Evolutionary conservation across 2,888 invertebrate genomes (phyloP).

Genomic region (Leucophora obtusa): DNA sequence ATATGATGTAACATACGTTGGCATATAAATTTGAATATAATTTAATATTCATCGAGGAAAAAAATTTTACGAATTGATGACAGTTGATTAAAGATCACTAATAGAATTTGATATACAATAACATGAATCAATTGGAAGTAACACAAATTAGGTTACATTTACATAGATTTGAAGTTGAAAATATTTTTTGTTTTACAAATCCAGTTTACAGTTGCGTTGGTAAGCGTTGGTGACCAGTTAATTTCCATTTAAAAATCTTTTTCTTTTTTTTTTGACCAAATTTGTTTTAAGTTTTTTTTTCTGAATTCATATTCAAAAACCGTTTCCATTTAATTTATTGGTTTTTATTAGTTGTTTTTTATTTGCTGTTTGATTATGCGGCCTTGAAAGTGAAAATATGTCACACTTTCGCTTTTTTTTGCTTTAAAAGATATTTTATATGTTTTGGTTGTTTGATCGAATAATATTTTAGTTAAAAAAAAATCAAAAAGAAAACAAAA

Average conservation of each 20-base stretch:
- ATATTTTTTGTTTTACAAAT: slow-evolving; percentile 11
- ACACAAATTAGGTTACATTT: slow-evolving; percentile 27
- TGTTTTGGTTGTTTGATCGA: slow-evolving; percentile 23
- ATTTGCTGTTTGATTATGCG: slow-evolving; percentile 59
- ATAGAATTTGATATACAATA: background rate
- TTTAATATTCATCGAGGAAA: slow-evolving; percentile 3
- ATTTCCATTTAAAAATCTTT: slow-evolving; percentile 44
- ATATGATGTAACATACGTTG: slow-evolving; percentile 20
- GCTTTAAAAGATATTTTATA: slow-evolving; percentile 31
- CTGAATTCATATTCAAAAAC: slow-evolving; percentile 38
- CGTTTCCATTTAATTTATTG: slow-evolving; percentile 50
- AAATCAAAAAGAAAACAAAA: slow-evolving; percentile 10
- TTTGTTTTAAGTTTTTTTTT: slow-evolving; percentile 13
- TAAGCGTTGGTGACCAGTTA: background rate
- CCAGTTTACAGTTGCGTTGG: background rate
- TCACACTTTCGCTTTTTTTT: slow-evolving; percentile 72
- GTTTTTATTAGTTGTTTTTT: background rate
- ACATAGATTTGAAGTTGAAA: slow-evolving; percentile 9
- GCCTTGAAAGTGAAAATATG: slow-evolving; percentile 78
- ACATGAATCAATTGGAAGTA: background rate
- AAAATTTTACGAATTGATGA: background rate
- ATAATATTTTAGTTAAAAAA: slow-evolving; percentile 21
- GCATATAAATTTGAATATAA: background rate
- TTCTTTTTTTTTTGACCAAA: slow-evolving; percentile 14
- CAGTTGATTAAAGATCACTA: slow-evolving; percentile 2